These are phyloP conservation scores for Neotoma lepida DNA, from an alignment of 2,113 vertebrate species.

Conservation along the genomic window DNA sequence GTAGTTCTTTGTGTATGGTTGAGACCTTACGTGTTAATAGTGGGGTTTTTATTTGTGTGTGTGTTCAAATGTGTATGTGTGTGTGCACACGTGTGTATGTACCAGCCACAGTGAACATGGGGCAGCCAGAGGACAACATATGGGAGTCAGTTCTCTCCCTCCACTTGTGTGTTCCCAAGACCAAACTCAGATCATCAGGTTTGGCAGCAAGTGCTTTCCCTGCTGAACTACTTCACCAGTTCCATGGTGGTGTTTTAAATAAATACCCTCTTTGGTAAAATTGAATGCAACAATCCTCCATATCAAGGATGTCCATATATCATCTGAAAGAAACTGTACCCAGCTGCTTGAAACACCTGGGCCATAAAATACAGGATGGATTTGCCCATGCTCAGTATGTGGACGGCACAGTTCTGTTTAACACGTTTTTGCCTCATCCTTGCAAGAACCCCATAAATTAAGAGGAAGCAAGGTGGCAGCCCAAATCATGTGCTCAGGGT, in stretches of 20 bases:
- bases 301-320: constrained; percentile 24
- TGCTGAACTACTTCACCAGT: neutral
- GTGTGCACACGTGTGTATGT: neutral
- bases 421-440: constrained; percentile 1
- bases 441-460: neutral
- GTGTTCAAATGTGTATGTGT: neutral
- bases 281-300: neutral
- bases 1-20: neutral
- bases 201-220: neutral
- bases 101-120: neutral
- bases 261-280: neutral
- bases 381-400: neutral
- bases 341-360: constrained; percentile 16
- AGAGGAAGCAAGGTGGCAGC: neutral
- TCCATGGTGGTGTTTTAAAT: neutral
- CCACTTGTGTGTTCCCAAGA: neutral
- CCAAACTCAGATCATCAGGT: neutral
- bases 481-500: neutral
- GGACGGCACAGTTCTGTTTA: neutral
- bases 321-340: neutral
- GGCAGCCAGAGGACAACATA: neutral
- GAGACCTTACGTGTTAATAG: neutral
- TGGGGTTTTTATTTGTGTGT: neutral
- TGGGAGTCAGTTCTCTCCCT: neutral
- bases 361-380: neutral